Conservation (phyloP, 2,797 vertebrate genomes). For the Hephaestus fuliginosus region DNA sequence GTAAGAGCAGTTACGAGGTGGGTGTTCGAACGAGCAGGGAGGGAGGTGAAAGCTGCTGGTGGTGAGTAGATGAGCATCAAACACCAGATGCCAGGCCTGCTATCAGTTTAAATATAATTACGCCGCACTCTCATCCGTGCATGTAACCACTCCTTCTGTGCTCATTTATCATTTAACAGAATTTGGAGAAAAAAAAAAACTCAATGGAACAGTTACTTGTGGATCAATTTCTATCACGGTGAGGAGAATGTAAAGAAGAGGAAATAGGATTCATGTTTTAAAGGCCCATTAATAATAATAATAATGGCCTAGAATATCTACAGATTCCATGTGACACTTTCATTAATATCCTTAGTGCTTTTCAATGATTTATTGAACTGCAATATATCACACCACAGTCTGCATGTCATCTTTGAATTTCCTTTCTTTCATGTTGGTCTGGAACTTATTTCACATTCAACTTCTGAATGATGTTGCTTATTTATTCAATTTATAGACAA, state of each 20-base stretch:
- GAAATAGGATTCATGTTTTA: constrained; percentile 81
- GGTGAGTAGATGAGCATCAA: constrained; percentile 54
- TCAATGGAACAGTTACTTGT: constrained; percentile 74
- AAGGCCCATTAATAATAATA: constrained; percentile 84
- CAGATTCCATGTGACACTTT: constrained; percentile 77
- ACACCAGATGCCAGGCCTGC: constrained; percentile 66
- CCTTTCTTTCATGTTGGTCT: constrained; percentile 25
- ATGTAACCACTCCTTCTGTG: constrained; percentile 72
- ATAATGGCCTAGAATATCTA: constrained; percentile 77
- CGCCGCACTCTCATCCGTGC: constrained; percentile 69
- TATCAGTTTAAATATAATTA: constrained; percentile 81
- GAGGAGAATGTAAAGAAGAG: constrained; percentile 66
- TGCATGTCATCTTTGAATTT: constrained; percentile 32
- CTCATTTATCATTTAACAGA: constrained; percentile 76
- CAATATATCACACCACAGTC: constrained; percentile 46
- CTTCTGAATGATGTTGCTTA: constrained; percentile 7
- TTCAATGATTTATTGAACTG: constrained; percentile 77
- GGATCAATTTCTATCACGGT: constrained; percentile 84
- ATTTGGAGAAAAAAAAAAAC: constrained; percentile 54
- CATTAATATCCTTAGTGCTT: constrained; percentile 78
- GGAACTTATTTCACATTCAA: constrained; percentile 21
- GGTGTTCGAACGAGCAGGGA: constrained; percentile 12
- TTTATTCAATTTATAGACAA: neutral
- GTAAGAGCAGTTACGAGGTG: neutral
- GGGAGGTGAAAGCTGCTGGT: constrained; percentile 14